These are phyloP conservation scores for Muraenolepis orangiensis DNA, from an alignment of 2,797 vertebrate genomes.

Conservation along the genomic window DNA sequence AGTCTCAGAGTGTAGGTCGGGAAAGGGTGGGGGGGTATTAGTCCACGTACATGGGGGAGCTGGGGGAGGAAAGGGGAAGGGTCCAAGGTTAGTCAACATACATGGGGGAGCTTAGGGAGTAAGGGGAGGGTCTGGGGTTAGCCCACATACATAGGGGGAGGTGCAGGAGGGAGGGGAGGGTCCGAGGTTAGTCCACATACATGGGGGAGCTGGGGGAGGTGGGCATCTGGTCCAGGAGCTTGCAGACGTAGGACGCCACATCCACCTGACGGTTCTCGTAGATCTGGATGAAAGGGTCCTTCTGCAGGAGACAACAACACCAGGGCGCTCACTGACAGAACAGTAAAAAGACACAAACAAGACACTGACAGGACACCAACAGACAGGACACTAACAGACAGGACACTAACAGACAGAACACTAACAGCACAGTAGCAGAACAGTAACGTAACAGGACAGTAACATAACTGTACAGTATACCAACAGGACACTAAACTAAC, in stretches of 20 bases:
- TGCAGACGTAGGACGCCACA: slow-evolving; percentile 91
- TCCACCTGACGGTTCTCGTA: slow-evolving; percentile 94
- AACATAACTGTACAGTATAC: too few species aligned
- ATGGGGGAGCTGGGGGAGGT: slow-evolving; percentile 93
- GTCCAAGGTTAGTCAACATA: too few species aligned
- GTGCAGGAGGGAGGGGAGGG: neutral
- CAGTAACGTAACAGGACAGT: neutral
- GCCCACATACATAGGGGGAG: too few species aligned
- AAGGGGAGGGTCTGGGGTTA: too few species aligned
- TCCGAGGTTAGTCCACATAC: slow-evolving; percentile 93
- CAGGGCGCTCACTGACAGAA: neutral
- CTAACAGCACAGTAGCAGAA: too few species aligned
- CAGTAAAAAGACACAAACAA: neutral
- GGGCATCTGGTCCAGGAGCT: slow-evolving; percentile 96
- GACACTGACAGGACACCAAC: too few species aligned
- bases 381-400: too few species aligned
- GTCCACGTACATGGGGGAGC: slow-evolving; percentile 96
- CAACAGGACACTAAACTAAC: neutral
- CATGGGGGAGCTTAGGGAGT: neutral
- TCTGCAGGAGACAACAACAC: slow-evolving; percentile 67
- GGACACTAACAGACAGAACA: too few species aligned
- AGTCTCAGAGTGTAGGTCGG: neutral
- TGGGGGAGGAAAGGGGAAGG: too few species aligned
- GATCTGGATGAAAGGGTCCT: slow-evolving; percentile 97
- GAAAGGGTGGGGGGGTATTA: slow-evolving; percentile 59